Percentiles rank a stretch among this genome's conserved stretches.
Conservation (phyloP, 2,113 vertebrate species). For the Asarcornis scutulata region DNA sequence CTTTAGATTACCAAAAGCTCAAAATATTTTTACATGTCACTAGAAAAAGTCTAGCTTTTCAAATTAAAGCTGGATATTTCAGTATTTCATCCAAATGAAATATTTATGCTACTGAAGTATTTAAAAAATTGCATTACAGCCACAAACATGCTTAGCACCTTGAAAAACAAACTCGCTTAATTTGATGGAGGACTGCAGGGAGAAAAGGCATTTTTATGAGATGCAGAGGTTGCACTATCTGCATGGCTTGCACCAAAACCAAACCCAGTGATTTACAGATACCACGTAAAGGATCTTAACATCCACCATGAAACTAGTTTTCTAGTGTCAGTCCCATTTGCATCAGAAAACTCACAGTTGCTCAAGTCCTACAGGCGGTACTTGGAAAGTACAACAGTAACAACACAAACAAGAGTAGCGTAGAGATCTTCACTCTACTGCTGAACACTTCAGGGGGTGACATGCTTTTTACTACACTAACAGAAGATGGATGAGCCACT, state of each 20-base stretch:
- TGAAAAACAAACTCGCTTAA: neutral
- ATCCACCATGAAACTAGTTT: fast-evolving
- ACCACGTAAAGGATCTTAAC: fast-evolving
- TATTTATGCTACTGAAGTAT: neutral
- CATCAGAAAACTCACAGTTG: neutral
- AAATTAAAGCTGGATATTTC: neutral
- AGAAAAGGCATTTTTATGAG: neutral
- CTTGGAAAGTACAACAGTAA: neutral
- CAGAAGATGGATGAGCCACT: neutral
- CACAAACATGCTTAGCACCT: neutral
- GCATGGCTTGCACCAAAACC: neutral
- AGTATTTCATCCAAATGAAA: neutral
- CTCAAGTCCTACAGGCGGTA: neutral
- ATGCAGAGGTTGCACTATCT: neutral
- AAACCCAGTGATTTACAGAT: neutral
- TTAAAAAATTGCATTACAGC: neutral
- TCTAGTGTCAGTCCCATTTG: neutral
- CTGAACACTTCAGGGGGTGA: neutral
- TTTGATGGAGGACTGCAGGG: neutral
- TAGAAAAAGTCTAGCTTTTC: neutral
- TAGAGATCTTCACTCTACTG: fast-evolving
- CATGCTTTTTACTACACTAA: neutral
- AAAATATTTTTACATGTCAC: neutral
- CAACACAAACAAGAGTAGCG: fast-evolving
- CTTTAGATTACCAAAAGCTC: constrained; percentile 29